Conservation (phyloP, 2,797 vertebrate genomes). For the Brachymystax lenok region DNA sequence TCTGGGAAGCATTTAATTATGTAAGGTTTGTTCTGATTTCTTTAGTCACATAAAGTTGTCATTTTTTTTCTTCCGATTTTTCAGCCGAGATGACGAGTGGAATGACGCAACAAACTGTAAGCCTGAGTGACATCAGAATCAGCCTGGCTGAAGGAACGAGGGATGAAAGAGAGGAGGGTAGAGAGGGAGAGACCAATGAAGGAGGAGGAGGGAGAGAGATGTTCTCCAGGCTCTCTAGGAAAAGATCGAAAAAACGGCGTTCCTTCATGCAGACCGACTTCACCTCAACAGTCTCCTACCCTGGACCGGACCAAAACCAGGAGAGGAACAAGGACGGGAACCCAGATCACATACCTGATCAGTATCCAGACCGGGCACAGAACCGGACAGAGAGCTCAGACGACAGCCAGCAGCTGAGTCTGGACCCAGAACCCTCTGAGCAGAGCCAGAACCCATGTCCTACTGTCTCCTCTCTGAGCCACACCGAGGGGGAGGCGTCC, state of each 20-base stretch:
- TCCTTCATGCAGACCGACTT: conserved; percentile 79
- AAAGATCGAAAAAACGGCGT: conserved; percentile 74
- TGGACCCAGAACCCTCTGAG: conserved; percentile 62
- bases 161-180: conserved; percentile 19
- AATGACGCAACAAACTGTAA: conserved; percentile 43
- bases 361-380: conserved; percentile 3
- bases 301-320: conserved; percentile 55
- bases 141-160: conserved; percentile 41
- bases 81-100: conserved; percentile 50
- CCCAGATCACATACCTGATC: conserved; percentile 33
- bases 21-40: not conserved
- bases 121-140: conserved; percentile 61
- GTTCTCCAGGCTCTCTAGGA: conserved; percentile 58
- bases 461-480: conserved; percentile 71
- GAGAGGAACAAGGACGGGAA: conserved; percentile 31
- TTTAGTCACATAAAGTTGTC: not conserved
- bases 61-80: conserved; percentile 57
- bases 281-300: conserved; percentile 78
- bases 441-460: conserved; percentile 68
- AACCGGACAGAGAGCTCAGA: conserved; percentile 32
- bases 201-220: conserved; percentile 17
- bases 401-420: conserved; percentile 51
- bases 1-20: not conserved
- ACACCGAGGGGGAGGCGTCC: conserved; percentile 72
- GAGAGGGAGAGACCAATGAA: not conserved